These are phyloP conservation scores for Pemphigus obesinymphae DNA, from an alignment of 1,140 invertebrate species.

Conservation along the genomic window DNA sequence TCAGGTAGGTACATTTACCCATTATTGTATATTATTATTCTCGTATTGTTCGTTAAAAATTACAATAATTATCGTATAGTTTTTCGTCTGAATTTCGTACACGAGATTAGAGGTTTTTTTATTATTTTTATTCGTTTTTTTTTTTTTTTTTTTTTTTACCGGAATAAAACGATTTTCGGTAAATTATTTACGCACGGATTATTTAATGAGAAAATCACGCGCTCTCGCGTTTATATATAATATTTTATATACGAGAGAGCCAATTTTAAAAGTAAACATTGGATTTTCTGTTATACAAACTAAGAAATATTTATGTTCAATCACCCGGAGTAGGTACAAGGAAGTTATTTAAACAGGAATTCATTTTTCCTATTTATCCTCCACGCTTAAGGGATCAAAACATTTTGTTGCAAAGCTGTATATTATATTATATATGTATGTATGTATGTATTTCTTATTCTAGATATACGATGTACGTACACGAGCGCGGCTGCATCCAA, in stretches of 20 bases:
- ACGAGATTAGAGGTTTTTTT: too few relatives aligned
- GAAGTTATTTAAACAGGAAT: slow-evolving; percentile 3
- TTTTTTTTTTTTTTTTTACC: too few relatives aligned
- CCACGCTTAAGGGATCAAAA: slow-evolving; percentile 9
- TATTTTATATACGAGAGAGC: background rate
- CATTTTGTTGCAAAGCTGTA: slow-evolving; percentile 2
- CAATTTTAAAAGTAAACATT: background rate
- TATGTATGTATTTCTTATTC: too few relatives aligned
- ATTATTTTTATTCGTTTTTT: too few relatives aligned
- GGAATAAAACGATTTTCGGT: too few relatives aligned
- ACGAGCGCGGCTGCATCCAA: background rate
- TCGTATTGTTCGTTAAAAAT: too few relatives aligned
- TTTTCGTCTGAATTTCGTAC: too few relatives aligned
- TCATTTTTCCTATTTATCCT: background rate
- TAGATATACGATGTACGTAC: too few relatives aligned
- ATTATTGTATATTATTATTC: too few relatives aligned
- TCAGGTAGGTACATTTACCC: too few relatives aligned
- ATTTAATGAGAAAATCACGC: background rate
- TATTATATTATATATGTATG: background rate
- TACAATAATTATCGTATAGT: too few relatives aligned
- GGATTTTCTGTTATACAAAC: background rate
- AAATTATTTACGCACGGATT: background rate
- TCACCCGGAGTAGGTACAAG: background rate
- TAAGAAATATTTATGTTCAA: slow-evolving; percentile 2
- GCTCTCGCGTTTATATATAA: background rate